phyloP scores from a whole-genome alignment of 2,113 vertebrate species.

The Trichomycterus rosablanca region DNA sequence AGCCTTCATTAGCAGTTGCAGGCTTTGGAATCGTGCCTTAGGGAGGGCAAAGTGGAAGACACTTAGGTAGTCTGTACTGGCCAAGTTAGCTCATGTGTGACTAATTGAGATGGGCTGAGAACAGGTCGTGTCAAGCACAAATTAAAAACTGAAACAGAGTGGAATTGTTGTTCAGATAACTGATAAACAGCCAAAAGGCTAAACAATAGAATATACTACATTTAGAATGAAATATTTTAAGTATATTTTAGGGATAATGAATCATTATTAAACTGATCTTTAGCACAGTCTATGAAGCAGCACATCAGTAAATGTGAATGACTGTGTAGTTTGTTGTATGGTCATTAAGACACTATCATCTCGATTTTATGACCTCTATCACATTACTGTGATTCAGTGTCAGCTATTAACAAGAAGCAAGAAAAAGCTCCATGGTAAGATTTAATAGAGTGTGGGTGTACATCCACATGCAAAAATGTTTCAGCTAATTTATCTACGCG shows the following conservation, averaged over 20 bases:
- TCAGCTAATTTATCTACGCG: too few species aligned
- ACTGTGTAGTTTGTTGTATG: conserved; percentile 24
- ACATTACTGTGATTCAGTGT: background rate
- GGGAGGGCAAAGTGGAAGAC: conserved; percentile 51
- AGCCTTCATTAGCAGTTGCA: conserved; percentile 62
- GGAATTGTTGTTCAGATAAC: conserved; percentile 10
- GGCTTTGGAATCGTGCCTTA: conserved; percentile 44
- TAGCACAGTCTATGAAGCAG: conserved; percentile 30
- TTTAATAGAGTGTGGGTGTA: too few species aligned
- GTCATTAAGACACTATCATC: conserved; percentile 29
- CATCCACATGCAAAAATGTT: too few species aligned
- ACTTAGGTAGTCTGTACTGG: conserved; percentile 45
- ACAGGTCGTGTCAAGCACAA: conserved; percentile 51
- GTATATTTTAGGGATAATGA: conserved; percentile 27
- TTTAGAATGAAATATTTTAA: background rate
- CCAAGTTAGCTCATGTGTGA: conserved; percentile 56
- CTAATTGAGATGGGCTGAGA: conserved; percentile 61
- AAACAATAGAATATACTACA: background rate
- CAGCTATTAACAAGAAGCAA: background rate
- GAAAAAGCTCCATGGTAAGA: too few species aligned
- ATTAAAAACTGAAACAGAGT: conserved; percentile 43
- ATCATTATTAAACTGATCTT: conserved; percentile 49
- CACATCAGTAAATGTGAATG: conserved; percentile 36
- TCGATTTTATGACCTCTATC: conserved; percentile 5
- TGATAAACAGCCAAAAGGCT: background rate